Base-by-base conservation (phyloP, 2,113 vertebrate genomes). In the Okapia johnstoni region DNA sequence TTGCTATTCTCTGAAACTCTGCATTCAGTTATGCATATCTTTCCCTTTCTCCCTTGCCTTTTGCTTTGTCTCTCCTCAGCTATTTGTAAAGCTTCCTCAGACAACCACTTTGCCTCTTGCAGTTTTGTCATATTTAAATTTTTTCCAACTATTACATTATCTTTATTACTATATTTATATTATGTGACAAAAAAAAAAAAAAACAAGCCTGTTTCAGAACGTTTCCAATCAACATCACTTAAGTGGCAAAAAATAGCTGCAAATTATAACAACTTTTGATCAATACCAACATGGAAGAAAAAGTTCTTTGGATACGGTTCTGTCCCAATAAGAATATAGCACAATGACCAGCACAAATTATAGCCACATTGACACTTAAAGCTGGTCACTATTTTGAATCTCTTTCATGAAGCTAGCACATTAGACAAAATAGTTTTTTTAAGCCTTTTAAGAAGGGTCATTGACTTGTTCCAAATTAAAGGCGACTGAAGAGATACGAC, bases 351-450 rank as follows among this genome's bases (percentile, higher is more conserved):
- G 98, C 98, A 97, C 97, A 98, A 98, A 98, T 98, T 50, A 84
- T 97, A 98, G 97, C 97, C 98, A 98, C 98, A 98, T 98, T 98
- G 98, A 98, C 98, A 98, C 98, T 98, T 98, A 98, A 94, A 98
- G 97, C 96, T 98, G 92, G 79, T 97, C 97, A 98, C 94, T 98
- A 98, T 97, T 98, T 97, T 96, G 66, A 97, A 98, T 97, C 94
- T 98, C 93, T 97, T 97, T 43, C 95, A 88, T 97, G 97, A 70
- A 98, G 57, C 97, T 97, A 98, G 94, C 90, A 97, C 97, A 97
- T 97, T 96, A 97, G 95, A 93, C 97, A 88, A 98, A 98, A 96
- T 94, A 93, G 97, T 73, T 66, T 93, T 85, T 66, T 17, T 12
- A 48, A 93, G 19, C 36, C 21, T 73, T 73, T 40, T 43, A 16